These are phyloP conservation scores for Pelodytes ibericus DNA, from an alignment of 2,797 vertebrate genomes.

Conservation along the genomic window DNA sequence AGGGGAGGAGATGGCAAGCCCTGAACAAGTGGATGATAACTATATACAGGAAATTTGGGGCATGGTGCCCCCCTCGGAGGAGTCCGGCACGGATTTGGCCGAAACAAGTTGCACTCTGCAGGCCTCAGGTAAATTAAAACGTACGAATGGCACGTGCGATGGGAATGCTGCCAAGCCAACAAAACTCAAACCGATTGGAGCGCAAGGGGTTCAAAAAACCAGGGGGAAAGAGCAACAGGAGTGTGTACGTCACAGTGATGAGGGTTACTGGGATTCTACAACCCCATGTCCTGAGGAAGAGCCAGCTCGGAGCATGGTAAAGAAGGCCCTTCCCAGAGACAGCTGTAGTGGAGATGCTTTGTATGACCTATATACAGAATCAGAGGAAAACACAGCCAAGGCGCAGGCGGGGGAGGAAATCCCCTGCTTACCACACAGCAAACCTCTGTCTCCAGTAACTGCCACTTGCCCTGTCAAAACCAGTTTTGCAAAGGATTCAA, in stretches of 20 bases:
- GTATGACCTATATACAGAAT: conserved; percentile 87
- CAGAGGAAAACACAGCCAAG: conserved; percentile 74
- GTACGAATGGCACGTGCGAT: conserved; percentile 46
- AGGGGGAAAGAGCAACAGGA: conserved; percentile 81
- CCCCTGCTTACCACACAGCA: conserved; percentile 75
- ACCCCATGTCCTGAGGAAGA: conserved; percentile 88
- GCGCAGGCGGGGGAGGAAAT: conserved; percentile 67
- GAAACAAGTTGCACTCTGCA: conserved; percentile 59
- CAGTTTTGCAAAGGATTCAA: conserved; percentile 89
- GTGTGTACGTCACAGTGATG: conserved; percentile 82
- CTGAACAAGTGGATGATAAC: conserved; percentile 91
- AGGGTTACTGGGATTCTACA: conserved; percentile 95
- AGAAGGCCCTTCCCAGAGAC: conserved; percentile 79
- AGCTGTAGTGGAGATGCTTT: conserved; percentile 92
- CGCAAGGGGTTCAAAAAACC: conserved; percentile 64
- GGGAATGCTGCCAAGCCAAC: conserved; percentile 68
- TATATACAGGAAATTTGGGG: conserved; percentile 95
- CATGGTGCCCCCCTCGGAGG: conserved; percentile 87
- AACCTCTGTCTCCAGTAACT: conserved; percentile 79
- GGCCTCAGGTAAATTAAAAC: conserved; percentile 60
- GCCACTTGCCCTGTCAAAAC: conserved; percentile 86
- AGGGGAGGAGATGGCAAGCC: conserved; percentile 98
- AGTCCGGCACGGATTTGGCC: conserved; percentile 56
- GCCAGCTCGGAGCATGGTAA: conserved; percentile 71
- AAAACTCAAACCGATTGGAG: conserved; percentile 72